Evolutionary conservation across 2,797 vertebrate species (phyloP).

Genomic region (Denticeps clupeoides): DNA sequence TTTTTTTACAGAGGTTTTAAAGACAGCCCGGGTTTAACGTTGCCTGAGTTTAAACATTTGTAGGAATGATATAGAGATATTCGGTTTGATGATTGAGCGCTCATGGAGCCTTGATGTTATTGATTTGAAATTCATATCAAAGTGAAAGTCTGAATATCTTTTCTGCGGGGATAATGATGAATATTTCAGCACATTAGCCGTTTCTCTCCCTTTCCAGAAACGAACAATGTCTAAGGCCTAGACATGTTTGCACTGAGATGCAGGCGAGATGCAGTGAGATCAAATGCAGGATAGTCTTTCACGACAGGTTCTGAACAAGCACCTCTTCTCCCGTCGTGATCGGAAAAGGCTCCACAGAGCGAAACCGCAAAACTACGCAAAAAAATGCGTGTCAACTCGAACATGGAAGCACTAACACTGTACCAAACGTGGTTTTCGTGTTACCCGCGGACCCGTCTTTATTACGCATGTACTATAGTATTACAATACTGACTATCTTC

Average conservation of each 20-base stretch:
- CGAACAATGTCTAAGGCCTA: slow-evolving; percentile 36
- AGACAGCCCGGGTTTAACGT: slow-evolving; percentile 32
- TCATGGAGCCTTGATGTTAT: slow-evolving; percentile 45
- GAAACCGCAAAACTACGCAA: too few species aligned
- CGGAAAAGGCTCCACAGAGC: too few species aligned
- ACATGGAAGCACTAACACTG: too few species aligned
- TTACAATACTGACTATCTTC: too few species aligned
- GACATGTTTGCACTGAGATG: slow-evolving; percentile 16
- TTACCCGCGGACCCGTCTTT: too few species aligned
- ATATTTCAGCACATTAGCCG: slow-evolving; percentile 32
- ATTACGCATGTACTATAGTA: too few species aligned
- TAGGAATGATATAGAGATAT: slow-evolving; percentile 41
- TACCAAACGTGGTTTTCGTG: too few species aligned
- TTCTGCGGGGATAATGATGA: slow-evolving; percentile 39
- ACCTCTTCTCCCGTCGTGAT: too few species aligned
- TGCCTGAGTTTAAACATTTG: slow-evolving; percentile 44
- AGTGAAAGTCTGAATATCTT: slow-evolving; percentile 40
- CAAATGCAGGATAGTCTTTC: not conserved
- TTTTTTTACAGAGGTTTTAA: slow-evolving; percentile 32
- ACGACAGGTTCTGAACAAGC: not conserved
- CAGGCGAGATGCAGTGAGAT: slow-evolving; percentile 11
- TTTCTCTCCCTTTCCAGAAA: too few species aligned
- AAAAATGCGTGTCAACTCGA: too few species aligned
- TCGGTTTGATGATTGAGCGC: slow-evolving; percentile 57
- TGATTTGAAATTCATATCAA: slow-evolving; percentile 60